Percentiles rank a stretch among this genome's conserved stretches.
phyloP scores from a whole-genome alignment of 1,140 invertebrate genomes.

The Heliothis subflexa region DNA sequence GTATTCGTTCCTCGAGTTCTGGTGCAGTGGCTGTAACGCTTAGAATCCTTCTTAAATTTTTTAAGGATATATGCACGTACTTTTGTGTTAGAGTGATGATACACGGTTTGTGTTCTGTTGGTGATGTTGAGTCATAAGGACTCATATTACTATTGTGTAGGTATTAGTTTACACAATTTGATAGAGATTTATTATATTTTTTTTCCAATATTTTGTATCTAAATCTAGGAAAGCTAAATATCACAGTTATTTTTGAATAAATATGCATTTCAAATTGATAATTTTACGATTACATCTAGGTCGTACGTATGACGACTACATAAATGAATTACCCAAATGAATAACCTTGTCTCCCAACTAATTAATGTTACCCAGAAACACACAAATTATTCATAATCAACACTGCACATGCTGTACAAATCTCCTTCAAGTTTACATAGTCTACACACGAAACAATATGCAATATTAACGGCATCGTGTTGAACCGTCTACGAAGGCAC shows the following conservation, averaged over 20 bases:
- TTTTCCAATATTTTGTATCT: no score
- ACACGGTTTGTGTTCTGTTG: not conserved
- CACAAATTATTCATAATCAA: no score
- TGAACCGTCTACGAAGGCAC: not conserved
- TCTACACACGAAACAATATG: not conserved
- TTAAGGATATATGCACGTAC: conserved; percentile 29
- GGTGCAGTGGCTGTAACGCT: conserved; percentile 1
- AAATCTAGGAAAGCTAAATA: no score
- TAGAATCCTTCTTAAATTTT: no score
- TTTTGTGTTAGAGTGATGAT: not conserved
- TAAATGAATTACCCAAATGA: not conserved
- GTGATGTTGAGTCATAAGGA: not conserved
- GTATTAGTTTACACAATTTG: no score
- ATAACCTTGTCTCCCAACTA: no score
- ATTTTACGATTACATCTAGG: no score
- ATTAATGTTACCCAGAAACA: no score
- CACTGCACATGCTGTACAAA: no score
- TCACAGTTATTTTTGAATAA: not conserved
- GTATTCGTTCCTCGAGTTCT: not conserved
- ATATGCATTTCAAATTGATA: not conserved
- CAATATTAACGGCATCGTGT: not conserved
- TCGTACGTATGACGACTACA: no score
- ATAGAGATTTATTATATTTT: no score
- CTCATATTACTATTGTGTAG: no score
- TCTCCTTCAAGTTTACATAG: not conserved